phyloP scores from a whole-genome alignment of 2,113 vertebrate species.

The Rhizomys pruinosus region DNA sequence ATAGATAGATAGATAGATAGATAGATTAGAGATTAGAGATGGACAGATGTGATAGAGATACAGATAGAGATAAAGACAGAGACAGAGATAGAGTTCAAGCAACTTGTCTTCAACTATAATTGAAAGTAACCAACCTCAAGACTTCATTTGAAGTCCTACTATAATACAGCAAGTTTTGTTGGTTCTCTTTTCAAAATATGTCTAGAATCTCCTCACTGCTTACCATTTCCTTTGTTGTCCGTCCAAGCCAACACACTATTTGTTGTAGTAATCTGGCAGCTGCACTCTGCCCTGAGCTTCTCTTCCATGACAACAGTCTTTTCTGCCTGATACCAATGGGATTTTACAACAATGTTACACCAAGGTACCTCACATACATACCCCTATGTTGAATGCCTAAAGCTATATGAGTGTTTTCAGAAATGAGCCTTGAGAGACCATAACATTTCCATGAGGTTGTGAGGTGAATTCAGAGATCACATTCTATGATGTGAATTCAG shows the following conservation, averaged over 20 bases:
- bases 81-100: not conserved
- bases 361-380: not conserved
- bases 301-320: not conserved
- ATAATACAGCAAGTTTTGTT: not conserved
- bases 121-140: not conserved
- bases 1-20: no score
- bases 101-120: not conserved
- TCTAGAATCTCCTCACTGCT: not conserved
- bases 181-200: constrained; percentile 29
- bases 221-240: not conserved
- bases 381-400: not conserved
- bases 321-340: not conserved
- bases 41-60: no score
- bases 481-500: not conserved
- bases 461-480: not conserved
- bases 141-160: constrained; percentile 13
- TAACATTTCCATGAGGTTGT: not conserved
- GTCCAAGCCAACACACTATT: not conserved
- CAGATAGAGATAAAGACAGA: no score
- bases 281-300: not conserved
- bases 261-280: not conserved
- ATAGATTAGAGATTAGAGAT: no score
- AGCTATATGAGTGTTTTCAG: not conserved
- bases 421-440: not conserved
- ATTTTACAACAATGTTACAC: not conserved